phyloP scores from a whole-genome alignment of 2,888 invertebrate species.

The Himalopsyche anomala region DNA sequence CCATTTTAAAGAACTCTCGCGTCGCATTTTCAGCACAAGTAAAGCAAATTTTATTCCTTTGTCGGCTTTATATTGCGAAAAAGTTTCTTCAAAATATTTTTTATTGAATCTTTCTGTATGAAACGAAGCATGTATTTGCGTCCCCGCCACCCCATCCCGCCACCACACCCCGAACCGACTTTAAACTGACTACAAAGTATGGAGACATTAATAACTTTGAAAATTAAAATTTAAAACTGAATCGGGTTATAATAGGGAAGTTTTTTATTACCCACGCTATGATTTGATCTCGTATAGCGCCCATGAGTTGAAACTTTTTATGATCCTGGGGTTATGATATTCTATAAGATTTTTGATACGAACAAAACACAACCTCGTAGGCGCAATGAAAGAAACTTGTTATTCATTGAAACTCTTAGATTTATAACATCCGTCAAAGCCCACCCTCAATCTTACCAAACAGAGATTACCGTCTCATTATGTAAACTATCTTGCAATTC shows the following conservation, averaged over 20 bases:
- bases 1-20: slow-evolving; percentile 4
- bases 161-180: neutral
- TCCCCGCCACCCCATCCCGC: neutral
- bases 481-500: too few relatives aligned
- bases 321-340: neutral
- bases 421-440: too few relatives aligned
- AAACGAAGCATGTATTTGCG: neutral
- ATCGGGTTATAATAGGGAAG: slow-evolving; percentile 29
- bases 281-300: slow-evolving; percentile 20
- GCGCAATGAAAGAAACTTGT: too few relatives aligned
- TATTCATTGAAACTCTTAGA: too few relatives aligned
- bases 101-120: slow-evolving; percentile 28
- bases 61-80: slow-evolving; percentile 14
- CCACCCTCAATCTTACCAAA: too few relatives aligned
- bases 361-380: too few relatives aligned
- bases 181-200: slow-evolving; percentile 32
- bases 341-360: neutral
- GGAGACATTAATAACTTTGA: slow-evolving; percentile 38
- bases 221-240: slow-evolving; percentile 27
- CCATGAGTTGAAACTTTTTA: neutral
- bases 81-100: neutral
- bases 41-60: slow-evolving; percentile 30
- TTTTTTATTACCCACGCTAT: slow-evolving; percentile 3
- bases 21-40: neutral
- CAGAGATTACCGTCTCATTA: too few relatives aligned